Evolutionary conservation across 2,797 vertebrate genomes (phyloP).

Genomic region (Syngnathus acus): DNA sequence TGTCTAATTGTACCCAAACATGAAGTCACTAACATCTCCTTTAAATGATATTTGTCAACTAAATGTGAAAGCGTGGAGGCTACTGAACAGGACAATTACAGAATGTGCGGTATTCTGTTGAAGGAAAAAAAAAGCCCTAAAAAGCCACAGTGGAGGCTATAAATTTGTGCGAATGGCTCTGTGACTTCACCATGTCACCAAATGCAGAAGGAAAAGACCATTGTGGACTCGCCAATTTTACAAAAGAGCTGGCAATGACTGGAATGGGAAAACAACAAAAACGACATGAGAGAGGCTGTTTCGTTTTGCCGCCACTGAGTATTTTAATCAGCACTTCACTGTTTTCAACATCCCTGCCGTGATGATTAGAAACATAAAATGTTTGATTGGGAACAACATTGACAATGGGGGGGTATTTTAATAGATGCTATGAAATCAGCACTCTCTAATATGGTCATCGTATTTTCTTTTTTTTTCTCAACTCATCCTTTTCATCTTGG

Average conservation of each 20-base stretch:
- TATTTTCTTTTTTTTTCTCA: too few relatives aligned
- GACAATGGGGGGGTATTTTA: constrained; percentile 5
- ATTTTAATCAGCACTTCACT: constrained; percentile 32
- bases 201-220: constrained; percentile 7
- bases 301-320: constrained; percentile 17
- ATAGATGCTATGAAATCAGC: neutral
- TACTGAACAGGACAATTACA: constrained; percentile 19
- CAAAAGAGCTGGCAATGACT: constrained; percentile 20
- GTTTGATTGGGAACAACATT: constrained; percentile 4
- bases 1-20: neutral
- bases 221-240: neutral
- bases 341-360: constrained; percentile 8
- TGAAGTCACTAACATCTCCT: neutral
- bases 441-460: neutral
- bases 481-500: too few relatives aligned
- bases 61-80: constrained; percentile 10
- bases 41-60: neutral
- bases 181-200: constrained; percentile 7
- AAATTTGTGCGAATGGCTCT: constrained; percentile 16
- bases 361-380: constrained; percentile 16
- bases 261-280: constrained; percentile 13
- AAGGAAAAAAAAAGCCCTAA: neutral
- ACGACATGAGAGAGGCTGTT: neutral
- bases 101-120: neutral
- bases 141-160: constrained; percentile 17